These are phyloP conservation scores for Callosobruchus maculatus DNA, from an alignment of 2,888 invertebrate species.

Conservation along the genomic window DNA sequence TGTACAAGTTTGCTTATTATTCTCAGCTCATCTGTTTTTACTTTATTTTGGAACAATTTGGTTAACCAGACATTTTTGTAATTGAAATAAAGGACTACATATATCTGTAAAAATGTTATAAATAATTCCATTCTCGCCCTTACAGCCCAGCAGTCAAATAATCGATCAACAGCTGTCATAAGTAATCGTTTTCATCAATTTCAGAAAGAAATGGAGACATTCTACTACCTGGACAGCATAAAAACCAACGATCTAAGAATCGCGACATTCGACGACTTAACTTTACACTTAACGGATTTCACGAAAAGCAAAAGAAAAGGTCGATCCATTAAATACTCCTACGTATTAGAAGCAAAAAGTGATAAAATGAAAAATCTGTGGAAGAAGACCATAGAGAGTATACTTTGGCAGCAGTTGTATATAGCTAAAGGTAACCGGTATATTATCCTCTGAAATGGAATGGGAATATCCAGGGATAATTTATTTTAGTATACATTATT, in stretches of 20 bases:
- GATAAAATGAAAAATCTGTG: constrained; percentile 36
- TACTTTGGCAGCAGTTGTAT: constrained; percentile 40
- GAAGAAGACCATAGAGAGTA: constrained; percentile 36
- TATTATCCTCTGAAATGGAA: no score
- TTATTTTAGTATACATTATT: no score
- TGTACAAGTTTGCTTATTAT: no score
- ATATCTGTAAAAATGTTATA: no score
- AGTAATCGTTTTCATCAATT: constrained; percentile 10
- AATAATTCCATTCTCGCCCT: no score
- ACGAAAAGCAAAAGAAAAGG: constrained; percentile 31
- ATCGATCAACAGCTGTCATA: no score
- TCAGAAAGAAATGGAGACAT: constrained; percentile 34
- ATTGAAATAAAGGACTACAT: no score
- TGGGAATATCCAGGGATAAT: no score
- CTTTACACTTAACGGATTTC: constrained; percentile 34
- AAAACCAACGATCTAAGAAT: constrained; percentile 38
- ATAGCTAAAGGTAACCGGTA: constrained; percentile 35
- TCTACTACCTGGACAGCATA: constrained; percentile 36
- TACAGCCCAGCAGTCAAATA: no score
- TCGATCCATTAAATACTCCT: constrained; percentile 23
- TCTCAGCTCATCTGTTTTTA: no score
- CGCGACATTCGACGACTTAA: constrained; percentile 34
- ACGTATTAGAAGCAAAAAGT: constrained; percentile 36
- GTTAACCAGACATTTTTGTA: no score
- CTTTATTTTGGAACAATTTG: no score